phyloP scores from a whole-genome alignment of 2,113 vertebrate genomes.

The Electrona antarctica region DNA sequence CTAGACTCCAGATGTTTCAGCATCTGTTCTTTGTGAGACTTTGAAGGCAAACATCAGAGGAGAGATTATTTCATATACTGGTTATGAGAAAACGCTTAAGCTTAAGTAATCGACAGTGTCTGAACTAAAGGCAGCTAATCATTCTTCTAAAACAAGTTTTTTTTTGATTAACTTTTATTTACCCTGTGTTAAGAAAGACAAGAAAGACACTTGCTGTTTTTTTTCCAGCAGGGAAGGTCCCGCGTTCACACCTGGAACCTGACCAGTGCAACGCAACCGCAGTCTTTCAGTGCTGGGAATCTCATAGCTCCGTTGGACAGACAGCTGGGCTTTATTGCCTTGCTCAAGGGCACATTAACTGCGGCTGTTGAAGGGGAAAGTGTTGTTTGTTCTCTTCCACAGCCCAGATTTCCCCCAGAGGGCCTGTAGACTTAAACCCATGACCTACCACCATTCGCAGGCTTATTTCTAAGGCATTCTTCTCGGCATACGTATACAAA shows the following conservation, averaged over 20 bases:
- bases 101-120: constrained; percentile 27
- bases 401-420: constrained; percentile 25
- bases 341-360: constrained; percentile 69
- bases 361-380: constrained; percentile 43
- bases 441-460: too few species aligned
- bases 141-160: constrained; percentile 24
- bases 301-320: constrained; percentile 60
- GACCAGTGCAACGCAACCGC: neutral
- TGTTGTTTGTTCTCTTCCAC: constrained; percentile 53
- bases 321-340: constrained; percentile 73
- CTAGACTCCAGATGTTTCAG: constrained; percentile 76
- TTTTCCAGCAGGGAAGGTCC: constrained; percentile 17
- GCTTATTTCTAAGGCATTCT: too few species aligned
- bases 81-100: constrained; percentile 63
- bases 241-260: constrained; percentile 41
- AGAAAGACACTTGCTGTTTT: constrained; percentile 40
- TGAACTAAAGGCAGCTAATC: constrained; percentile 36
- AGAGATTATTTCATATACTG: constrained; percentile 74
- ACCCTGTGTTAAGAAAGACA: constrained; percentile 20
- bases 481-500: too few species aligned
- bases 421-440: too few species aligned
- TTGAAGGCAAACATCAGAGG: constrained; percentile 77
- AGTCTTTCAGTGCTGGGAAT: constrained; percentile 66
- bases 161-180: constrained; percentile 19
- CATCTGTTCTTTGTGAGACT: constrained; percentile 75